phyloP scores from a whole-genome alignment of 1,140 invertebrate genomes.

The Paraescarpia echinospica region DNA sequence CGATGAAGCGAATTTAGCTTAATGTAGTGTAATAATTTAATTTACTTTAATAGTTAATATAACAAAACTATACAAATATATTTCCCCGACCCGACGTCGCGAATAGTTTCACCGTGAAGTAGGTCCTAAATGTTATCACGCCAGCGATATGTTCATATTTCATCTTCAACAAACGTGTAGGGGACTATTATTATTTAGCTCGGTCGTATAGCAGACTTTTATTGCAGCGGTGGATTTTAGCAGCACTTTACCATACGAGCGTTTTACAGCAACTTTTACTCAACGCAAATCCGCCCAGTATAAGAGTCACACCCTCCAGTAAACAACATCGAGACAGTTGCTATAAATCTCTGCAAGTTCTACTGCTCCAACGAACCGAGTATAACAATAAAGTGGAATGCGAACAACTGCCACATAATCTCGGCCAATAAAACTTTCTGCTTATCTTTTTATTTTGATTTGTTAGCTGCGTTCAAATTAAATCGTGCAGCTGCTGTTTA shows the following conservation, averaged over 20 bases:
- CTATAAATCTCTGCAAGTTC: not conserved
- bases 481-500: too few species aligned
- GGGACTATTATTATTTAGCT: not conserved
- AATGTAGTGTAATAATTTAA: too few species aligned
- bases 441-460: not conserved
- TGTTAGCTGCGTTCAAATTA: not conserved
- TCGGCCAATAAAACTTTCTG: not conserved
- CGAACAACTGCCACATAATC: not conserved
- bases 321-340: not conserved
- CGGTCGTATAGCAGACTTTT: not conserved
- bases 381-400: not conserved
- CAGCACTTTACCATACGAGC: not conserved
- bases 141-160: not conserved
- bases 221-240: not conserved
- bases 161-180: not conserved
- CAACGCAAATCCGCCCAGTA: not conserved
- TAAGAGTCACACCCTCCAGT: not conserved
- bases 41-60: too few species aligned
- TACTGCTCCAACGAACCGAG: not conserved
- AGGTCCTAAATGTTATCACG: not conserved
- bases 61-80: too few species aligned
- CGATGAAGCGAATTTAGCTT: too few species aligned
- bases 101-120: not conserved
- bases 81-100: too few species aligned
- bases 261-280: not conserved